These are phyloP conservation scores for Pao palembangensis DNA, from an alignment of 2,113 vertebrate genomes.

Conservation along the genomic window DNA sequence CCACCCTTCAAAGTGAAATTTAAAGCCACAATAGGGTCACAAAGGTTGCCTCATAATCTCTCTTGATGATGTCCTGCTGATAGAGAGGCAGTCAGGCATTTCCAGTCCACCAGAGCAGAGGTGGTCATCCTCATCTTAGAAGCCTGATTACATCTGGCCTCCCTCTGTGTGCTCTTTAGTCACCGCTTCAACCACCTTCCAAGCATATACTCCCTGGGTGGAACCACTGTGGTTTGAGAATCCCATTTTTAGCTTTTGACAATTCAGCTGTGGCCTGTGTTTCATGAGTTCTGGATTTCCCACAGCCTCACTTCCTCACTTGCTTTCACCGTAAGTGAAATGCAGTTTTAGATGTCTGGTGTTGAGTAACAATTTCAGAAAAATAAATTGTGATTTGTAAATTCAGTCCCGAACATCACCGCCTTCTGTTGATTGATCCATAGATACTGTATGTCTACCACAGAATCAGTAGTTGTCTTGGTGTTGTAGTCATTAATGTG, in stretches of 20 bases:
- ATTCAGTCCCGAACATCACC: neutral
- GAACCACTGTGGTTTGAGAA: slow-evolving; percentile 57
- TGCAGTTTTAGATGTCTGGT: slow-evolving; percentile 30
- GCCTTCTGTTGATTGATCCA: neutral
- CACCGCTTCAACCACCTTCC: slow-evolving; percentile 44
- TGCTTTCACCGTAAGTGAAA: slow-evolving; percentile 33
- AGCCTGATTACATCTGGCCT: slow-evolving; percentile 66
- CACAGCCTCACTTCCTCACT: slow-evolving; percentile 38
- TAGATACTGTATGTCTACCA: neutral
- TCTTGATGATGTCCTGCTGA: slow-evolving; percentile 74
- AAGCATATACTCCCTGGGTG: slow-evolving; percentile 58
- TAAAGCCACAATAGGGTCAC: slow-evolving; percentile 69
- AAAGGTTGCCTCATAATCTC: slow-evolving; percentile 69
- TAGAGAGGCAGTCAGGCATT: slow-evolving; percentile 65
- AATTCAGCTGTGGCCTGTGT: slow-evolving; percentile 58
- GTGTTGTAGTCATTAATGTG: neutral
- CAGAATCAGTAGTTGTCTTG: neutral
- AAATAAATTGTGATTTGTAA: slow-evolving; percentile 4
- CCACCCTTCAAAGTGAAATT: slow-evolving; percentile 72
- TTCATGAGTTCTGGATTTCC: slow-evolving; percentile 43
- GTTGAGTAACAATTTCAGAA: slow-evolving; percentile 4
- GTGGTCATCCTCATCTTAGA: slow-evolving; percentile 56
- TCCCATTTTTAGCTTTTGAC: slow-evolving; percentile 65
- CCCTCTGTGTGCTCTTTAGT: slow-evolving; percentile 54
- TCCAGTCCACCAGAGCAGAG: slow-evolving; percentile 46